phyloP scores from a whole-genome alignment of 1,140 invertebrate species.

The Saccostrea echinata region DNA sequence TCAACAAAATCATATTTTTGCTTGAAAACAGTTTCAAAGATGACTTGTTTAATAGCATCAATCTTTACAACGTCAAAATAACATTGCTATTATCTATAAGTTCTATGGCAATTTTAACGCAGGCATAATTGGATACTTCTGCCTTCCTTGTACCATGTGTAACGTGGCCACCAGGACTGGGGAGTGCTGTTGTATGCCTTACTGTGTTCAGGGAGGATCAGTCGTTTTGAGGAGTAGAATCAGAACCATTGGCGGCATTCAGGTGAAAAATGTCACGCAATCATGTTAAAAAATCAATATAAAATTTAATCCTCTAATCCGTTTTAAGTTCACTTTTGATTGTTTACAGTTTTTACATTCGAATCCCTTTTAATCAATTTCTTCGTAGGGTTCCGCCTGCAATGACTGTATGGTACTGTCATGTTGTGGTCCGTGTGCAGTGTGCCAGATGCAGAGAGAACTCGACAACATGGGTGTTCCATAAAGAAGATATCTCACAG shows the following conservation, averaged over 20 bases:
- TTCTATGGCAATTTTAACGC: background rate
- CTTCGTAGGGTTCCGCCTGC: conserved; percentile 62
- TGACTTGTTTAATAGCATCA: too few species aligned
- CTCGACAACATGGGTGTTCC: conserved; percentile 61
- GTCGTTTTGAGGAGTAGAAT: conserved; percentile 57
- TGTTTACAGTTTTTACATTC: too few species aligned
- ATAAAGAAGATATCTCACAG: background rate
- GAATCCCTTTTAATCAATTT: too few species aligned
- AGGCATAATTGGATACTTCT: conserved; percentile 46
- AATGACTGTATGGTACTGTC: conserved; percentile 54
- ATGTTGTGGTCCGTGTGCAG: conserved; percentile 57
- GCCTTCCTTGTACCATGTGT: conserved; percentile 22
- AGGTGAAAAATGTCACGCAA: conserved; percentile 26
- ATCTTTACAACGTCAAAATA: too few species aligned
- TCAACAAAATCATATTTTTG: too few species aligned
- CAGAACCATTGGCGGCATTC: conserved; percentile 53
- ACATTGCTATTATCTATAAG: too few species aligned
- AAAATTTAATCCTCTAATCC: too few species aligned
- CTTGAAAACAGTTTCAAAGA: too few species aligned
- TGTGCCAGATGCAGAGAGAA: conserved; percentile 67
- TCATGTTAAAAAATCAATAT: too few species aligned
- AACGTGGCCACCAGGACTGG: conserved; percentile 40
- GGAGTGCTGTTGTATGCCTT: conserved; percentile 59
- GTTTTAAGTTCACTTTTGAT: too few species aligned
- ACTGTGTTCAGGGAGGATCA: conserved; percentile 47